A percentile compares a stretch with the other conserved stretches of the same genome.
phyloP scores from a whole-genome alignment of 2,113 vertebrate genomes.

The Erythrolamprus reginae region DNA sequence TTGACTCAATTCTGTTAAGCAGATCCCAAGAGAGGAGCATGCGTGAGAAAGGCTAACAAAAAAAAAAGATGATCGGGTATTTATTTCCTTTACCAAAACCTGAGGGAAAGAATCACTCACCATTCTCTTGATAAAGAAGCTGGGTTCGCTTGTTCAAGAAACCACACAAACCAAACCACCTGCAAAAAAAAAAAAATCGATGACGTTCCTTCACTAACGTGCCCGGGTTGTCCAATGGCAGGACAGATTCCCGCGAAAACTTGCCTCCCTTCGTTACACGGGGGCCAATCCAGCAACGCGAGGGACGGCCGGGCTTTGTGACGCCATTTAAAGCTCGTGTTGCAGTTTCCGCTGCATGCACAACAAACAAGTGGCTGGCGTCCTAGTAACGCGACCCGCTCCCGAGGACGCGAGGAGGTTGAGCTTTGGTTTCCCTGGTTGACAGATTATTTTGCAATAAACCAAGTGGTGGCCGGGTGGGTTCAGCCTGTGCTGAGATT shows the following conservation, averaged over 20 bases:
- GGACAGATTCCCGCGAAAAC: rapidly evolving
- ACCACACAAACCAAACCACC: neutral
- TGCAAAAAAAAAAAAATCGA: too few relatives aligned
- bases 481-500: too few relatives aligned
- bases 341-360: neutral
- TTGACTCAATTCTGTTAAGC: neutral
- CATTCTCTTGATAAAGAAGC: neutral
- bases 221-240: neutral
- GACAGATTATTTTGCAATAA: neutral
- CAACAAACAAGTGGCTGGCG: neutral
- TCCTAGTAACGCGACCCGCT: neutral
- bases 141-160: neutral
- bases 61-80: neutral
- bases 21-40: neutral
- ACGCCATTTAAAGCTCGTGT: neutral
- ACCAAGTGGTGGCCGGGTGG: neutral
- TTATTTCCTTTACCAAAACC: neutral
- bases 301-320: neutral
- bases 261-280: rapidly evolving
- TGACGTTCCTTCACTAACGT: neutral
- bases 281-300: neutral
- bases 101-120: neutral
- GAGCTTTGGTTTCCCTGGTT: neutral
- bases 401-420: neutral
- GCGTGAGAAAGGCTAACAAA: neutral